phyloP scores from a whole-genome alignment of 2,888 invertebrate genomes.

The Aleiodes leptofemur region DNA sequence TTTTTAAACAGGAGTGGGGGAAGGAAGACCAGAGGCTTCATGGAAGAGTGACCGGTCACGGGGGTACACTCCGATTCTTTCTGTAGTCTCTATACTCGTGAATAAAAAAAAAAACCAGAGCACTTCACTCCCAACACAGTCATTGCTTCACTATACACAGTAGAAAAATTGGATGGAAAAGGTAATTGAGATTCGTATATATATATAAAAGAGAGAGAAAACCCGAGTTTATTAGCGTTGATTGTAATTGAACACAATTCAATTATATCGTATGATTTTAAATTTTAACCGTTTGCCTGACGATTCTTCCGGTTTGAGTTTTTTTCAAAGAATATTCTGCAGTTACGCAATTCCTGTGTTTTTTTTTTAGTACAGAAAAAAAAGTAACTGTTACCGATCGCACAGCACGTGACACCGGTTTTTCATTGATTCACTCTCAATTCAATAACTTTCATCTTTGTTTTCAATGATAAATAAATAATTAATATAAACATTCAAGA shows the following conservation, averaged over 20 bases:
- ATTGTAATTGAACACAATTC: slow-evolving; percentile 2
- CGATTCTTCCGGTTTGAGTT: slow-evolving; percentile 38
- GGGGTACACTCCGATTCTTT: background rate
- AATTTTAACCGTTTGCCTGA: background rate
- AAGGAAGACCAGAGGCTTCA: slow-evolving; percentile 20
- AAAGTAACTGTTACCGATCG: slow-evolving; percentile 12
- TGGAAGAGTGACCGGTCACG: slow-evolving; percentile 43
- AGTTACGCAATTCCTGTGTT: slow-evolving; percentile 33
- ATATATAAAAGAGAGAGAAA: background rate
- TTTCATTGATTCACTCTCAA: no score
- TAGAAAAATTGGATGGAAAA: background rate
- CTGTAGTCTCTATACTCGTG: background rate
- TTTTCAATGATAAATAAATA: background rate
- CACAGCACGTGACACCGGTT: slow-evolving; percentile 13
- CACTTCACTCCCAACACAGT: slow-evolving; percentile 5
- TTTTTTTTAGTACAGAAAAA: background rate
- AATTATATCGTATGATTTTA: slow-evolving; percentile 6
- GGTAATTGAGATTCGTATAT: background rate
- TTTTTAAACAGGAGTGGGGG: background rate
- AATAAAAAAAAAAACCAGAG: background rate
- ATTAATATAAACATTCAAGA: background rate
- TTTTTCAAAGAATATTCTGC: background rate
- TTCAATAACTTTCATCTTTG: background rate
- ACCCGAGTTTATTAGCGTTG: background rate
- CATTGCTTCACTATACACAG: background rate